A percentile compares a stretch with the other conserved stretches of the same genome.
Conservation (phyloP, 2,113 vertebrate genomes). For the Cephalopterus ornatus region DNA sequence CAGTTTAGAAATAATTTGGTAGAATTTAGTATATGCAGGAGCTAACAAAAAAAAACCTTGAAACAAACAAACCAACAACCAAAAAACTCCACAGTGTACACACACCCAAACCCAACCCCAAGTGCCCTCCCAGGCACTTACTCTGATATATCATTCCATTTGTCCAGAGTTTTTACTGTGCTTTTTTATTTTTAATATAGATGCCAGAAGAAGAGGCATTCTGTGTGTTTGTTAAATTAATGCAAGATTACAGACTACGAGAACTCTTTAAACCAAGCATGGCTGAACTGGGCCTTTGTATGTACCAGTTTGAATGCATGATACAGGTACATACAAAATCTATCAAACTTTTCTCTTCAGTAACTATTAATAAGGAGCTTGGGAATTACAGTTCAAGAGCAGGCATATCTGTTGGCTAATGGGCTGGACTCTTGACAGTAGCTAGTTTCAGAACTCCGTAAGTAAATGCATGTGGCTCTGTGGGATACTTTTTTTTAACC, state of each 20-base stretch:
- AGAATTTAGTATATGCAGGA: background rate
- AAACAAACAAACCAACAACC: background rate
- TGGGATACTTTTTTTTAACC: background rate
- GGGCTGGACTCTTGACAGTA: background rate
- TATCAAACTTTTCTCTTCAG: background rate
- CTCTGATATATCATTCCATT: background rate
- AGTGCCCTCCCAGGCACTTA: background rate
- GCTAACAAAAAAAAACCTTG: background rate
- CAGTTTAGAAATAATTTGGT: background rate
- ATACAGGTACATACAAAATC: constrained; percentile 85
- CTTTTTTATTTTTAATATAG: constrained; percentile 67
- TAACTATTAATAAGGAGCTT: background rate
- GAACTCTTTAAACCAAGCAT: constrained; percentile 99
- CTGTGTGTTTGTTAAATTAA: constrained; percentile 98
- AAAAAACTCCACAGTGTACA: accelerated
- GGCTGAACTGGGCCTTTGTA: constrained; percentile 98
- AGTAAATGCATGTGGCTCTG: background rate
- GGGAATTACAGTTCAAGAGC: background rate
- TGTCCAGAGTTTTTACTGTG: constrained; percentile 3
- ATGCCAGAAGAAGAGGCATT: constrained; percentile 99
- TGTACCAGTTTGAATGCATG: constrained; percentile 99
- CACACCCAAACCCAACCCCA: background rate
- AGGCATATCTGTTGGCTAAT: background rate
- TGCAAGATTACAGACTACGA: constrained; percentile 97
- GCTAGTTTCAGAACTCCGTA: background rate